Conservation (phyloP, 2,113 vertebrate genomes). For the Caranx ignobilis region DNA sequence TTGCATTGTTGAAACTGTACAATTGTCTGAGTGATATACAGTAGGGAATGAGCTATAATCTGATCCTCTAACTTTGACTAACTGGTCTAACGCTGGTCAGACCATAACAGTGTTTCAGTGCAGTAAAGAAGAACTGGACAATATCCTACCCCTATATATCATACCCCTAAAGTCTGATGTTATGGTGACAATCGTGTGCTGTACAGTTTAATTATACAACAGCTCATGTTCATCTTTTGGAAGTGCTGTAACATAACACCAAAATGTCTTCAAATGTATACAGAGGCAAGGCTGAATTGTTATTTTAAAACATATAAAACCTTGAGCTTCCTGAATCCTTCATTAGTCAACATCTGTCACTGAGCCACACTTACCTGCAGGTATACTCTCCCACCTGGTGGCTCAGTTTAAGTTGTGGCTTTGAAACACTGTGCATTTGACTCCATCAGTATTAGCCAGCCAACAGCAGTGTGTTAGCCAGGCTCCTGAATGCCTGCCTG, state of each 20-base stretch:
- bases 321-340: background rate
- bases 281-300: background rate
- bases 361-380: background rate
- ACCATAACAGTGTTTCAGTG: background rate
- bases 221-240: background rate
- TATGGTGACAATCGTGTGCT: background rate
- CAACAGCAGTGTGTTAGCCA: background rate
- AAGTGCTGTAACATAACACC: background rate
- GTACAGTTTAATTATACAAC: background rate
- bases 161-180: background rate
- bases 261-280: background rate
- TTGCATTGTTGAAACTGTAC: no score
- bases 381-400: background rate
- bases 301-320: background rate
- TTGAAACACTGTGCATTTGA: background rate
- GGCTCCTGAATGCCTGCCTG: constrained; percentile 1
- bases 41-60: no score
- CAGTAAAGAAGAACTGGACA: background rate
- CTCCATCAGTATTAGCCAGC: background rate
- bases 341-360: background rate
- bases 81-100: no score
- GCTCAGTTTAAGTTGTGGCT: background rate
- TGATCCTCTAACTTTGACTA: background rate
- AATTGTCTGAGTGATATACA: no score
- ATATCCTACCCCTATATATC: no score